Base-by-base conservation (phyloP, 2,888 invertebrate species). In the Bellardia pandia region DNA sequence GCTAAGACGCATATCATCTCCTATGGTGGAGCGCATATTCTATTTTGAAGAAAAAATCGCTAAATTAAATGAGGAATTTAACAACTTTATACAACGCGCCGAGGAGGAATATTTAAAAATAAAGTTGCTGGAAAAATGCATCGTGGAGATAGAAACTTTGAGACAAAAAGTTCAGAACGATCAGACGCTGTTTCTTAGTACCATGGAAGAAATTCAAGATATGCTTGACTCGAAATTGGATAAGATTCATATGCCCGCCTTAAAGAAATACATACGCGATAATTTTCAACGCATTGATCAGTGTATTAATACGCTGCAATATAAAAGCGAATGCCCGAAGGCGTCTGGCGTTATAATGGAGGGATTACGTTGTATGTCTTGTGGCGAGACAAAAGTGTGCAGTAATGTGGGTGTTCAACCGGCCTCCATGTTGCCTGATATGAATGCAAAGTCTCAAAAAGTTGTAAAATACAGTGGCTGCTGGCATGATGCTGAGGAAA, bases 141-240 rank as follows among this genome's bases (percentile, higher is more conserved):
- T 92, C 8, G 56, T 80, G 7, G 90, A 92, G 81, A 91, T 93
- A 8, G 90, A 90, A 51, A 82, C 72, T 2, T 51, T 93, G 6
- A 89, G 90, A 13, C 72, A 77, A 0, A 58, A 89, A 4, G 74
- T 92, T 2, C 78, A 89, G 2, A 88, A 90, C 1, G 89, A 92
- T 48, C 89, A 91, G 23, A 23, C 82, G 0, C 89, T 90, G 1
- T 93, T 94, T 40, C 40, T 93, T 0, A 85, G 86, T 23, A 90
- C 92, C 68, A 92, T 94, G 91, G 91, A 92, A 88, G 93, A 93
- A 82, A 88, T 93, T 64, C 93, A 93, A 90, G 93, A 93, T 2
- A 93, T 93, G 91, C 86, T 93, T 23, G 93, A 93, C 71, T 89
- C 91, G 4, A 93, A 94, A 81, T 72, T 93, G 85, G 92, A 93